Conservation (phyloP, 2,113 vertebrate genomes). For the Rhynchomys soricoides region DNA sequence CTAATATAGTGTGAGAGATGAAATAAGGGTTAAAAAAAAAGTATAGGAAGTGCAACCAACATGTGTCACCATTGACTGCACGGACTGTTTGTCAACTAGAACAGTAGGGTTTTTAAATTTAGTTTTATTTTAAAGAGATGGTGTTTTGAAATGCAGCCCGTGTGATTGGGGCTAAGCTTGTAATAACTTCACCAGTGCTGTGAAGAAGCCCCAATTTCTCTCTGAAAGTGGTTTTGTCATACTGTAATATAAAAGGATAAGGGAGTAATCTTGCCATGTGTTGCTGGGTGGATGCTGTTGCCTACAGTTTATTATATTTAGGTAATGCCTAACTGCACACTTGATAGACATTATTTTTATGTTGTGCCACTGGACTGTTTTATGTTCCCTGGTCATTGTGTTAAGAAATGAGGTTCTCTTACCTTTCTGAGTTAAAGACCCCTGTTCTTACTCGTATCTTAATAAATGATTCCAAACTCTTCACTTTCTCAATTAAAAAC, state of each 20-base stretch:
- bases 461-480: conserved; percentile 53
- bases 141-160: conserved; percentile 61
- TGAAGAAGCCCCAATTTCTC: conserved; percentile 76
- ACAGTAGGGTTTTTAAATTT: conserved; percentile 69
- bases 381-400: conserved; percentile 67
- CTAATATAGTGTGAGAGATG: conserved; percentile 43
- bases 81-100: conserved; percentile 59
- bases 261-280: conserved; percentile 66
- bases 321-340: conserved; percentile 72
- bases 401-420: conserved; percentile 68
- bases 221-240: conserved; percentile 79
- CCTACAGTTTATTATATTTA: conserved; percentile 74
- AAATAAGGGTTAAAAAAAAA: conserved; percentile 37
- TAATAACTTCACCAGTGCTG: conserved; percentile 72
- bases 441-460: conserved; percentile 25
- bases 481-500: conserved; percentile 47
- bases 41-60: conserved; percentile 9
- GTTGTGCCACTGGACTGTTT: conserved; percentile 63
- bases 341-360: conserved; percentile 75
- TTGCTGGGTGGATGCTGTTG: conserved; percentile 62
- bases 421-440: conserved; percentile 51
- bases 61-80: not conserved
- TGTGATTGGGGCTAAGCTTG: conserved; percentile 64
- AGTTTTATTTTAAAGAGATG: conserved; percentile 72
- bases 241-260: conserved; percentile 78